A percentile compares a stretch with the other conserved stretches of the same genome.
Conservation (phyloP, 2,113 vertebrate species). For the Tachysurus vachellii region DNA sequence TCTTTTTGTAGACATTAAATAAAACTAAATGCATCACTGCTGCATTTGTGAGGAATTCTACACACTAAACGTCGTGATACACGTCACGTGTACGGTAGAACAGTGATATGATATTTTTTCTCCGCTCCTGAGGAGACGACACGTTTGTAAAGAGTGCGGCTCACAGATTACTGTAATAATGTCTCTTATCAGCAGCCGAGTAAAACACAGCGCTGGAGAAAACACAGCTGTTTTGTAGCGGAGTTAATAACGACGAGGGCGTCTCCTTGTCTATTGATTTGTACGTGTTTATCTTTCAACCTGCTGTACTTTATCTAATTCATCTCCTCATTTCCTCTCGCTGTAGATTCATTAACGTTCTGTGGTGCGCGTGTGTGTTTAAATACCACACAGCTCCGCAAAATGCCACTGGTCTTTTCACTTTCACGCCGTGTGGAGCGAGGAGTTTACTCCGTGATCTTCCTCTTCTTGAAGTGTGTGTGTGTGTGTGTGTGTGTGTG, state of each 20-base stretch:
- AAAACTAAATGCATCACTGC: not conserved
- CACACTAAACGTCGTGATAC: no score
- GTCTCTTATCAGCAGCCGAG: not conserved
- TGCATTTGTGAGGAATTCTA: not conserved
- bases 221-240: slow-evolving; percentile 16
- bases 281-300: not conserved
- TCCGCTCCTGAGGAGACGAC: no score
- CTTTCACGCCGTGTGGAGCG: not conserved
- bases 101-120: not conserved
- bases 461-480: not conserved
- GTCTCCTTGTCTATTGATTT: slow-evolving; percentile 27
- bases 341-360: slow-evolving; percentile 33
- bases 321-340: slow-evolving; percentile 3
- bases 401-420: slow-evolving; percentile 19
- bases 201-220: not conserved
- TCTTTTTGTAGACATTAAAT: not conserved
- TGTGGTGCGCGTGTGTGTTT: not conserved
- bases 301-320: slow-evolving; percentile 4
- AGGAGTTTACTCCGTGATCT: not conserved
- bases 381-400: slow-evolving; percentile 16
- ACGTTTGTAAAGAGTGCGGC: not conserved
- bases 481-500: not conserved
- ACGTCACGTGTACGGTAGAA: not conserved
- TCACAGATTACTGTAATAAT: not conserved
- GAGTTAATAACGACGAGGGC: slow-evolving; percentile 17